Base-by-base conservation (phyloP, 1,140 invertebrate genomes). In the Sweltsa coloradensis region DNA sequence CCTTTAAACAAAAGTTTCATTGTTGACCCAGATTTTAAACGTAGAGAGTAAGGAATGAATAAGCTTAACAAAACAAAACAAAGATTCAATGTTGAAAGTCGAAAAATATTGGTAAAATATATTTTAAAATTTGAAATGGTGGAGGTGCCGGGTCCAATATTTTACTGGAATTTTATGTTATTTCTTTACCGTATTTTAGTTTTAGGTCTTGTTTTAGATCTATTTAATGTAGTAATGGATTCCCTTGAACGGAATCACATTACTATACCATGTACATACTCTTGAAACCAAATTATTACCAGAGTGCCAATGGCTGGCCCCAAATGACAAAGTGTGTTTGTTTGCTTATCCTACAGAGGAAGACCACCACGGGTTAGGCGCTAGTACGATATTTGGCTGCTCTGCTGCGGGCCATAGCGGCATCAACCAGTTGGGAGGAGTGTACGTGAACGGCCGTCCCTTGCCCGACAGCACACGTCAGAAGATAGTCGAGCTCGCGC, bases 341-440 rank as follows among this genome's bases (percentile, higher is more conserved):
- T 37, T 37, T 37, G 34, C 14, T 37, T 37, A 21, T 6, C 22
- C 27, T 19, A 7, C 27, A 44, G 42, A 44, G 25, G 59, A n/a
- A 51, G 14, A 49, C 68, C 67, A 41, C 61, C 55, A 46, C 60
- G 67, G 72, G 53, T n/a, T n/a, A n/a, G 68, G 69, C 45, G 72
- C 73, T 57, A 73, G 78, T 55, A 74, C 74, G 52, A 71, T 83
- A 52, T 83, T 83, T 68, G 81, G 81, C 45, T 83, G 80, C 62
- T 83, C 80, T 24, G 77, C 80, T 48, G 76, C 83, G 70, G 91
- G 91, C 53, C 91, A 95, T 74, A 92, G 88, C 65, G 92, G 94
- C 49, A 89, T 98, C 60, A 99, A 99, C 71, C 95, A 98, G 72
- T 79, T 99, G 51, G 95, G 95, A 47, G 95, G 95, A 31, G 92